Evolutionary conservation across 2,113 vertebrate species (phyloP).

Genomic region (Saguinus imperator): DNA sequence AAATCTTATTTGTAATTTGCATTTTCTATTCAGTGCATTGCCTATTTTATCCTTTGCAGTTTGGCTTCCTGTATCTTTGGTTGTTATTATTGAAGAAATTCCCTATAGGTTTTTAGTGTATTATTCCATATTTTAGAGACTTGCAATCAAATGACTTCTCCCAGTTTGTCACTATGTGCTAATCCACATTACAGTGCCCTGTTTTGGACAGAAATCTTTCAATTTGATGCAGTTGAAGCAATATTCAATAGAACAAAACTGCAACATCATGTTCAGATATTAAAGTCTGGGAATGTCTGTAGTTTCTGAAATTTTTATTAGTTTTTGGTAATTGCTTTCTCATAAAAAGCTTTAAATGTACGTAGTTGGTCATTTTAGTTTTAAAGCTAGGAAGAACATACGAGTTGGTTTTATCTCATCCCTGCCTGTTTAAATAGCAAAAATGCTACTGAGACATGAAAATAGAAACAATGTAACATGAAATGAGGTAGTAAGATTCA

Average conservation of each 20-base stretch:
- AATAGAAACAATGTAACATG: background rate
- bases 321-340: background rate
- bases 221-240: background rate
- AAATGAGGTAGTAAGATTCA: background rate
- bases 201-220: background rate
- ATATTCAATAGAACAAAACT: background rate
- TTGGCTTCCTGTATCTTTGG: background rate
- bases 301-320: background rate
- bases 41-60: background rate
- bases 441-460: constrained; percentile 31
- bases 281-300: background rate
- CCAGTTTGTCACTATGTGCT: background rate
- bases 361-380: background rate
- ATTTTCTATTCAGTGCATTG: background rate
- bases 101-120: background rate
- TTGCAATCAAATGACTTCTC: background rate
- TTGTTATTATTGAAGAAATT: background rate
- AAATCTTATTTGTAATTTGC: background rate
- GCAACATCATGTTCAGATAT: background rate
- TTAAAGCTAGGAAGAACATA: background rate
- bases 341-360: constrained; percentile 33
- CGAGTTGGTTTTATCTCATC: background rate
- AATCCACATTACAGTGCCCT: background rate
- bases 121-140: background rate
- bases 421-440: background rate